Evolutionary conservation across 2,113 vertebrate species (phyloP).

Genomic region (Salvelinus sp.): DNA sequence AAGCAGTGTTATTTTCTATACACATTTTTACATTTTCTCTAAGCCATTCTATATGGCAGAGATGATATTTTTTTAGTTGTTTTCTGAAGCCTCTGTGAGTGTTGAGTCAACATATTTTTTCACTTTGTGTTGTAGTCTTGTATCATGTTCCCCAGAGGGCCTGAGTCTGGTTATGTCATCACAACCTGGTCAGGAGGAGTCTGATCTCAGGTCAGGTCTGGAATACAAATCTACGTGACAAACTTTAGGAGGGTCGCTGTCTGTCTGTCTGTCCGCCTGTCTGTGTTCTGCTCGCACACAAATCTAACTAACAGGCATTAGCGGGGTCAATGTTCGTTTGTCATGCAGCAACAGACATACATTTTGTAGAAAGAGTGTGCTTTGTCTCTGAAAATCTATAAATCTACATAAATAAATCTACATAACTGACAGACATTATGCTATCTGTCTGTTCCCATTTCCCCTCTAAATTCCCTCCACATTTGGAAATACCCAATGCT

Average conservation of each 20-base stretch:
- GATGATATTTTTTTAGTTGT: no score
- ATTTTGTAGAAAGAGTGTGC: conserved; percentile 22
- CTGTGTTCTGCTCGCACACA: conserved; percentile 33
- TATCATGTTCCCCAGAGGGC: conserved; percentile 44
- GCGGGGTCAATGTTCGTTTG: conserved; percentile 38
- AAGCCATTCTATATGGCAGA: background rate
- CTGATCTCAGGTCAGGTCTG: conserved; percentile 58
- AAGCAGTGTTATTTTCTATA: no score
- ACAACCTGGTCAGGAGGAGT: conserved; percentile 46
- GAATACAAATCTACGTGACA: conserved; percentile 61
- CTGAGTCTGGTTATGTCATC: conserved; percentile 69
- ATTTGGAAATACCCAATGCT: background rate
- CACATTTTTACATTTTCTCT: background rate
- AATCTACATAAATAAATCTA: background rate
- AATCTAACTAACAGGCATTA: conserved; percentile 54
- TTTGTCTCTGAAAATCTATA: background rate
- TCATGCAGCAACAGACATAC: conserved; percentile 30
- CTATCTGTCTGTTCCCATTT: background rate
- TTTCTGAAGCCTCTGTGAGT: conserved; percentile 4
- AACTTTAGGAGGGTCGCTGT: conserved; percentile 29
- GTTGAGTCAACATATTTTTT: background rate
- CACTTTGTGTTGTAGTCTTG: background rate
- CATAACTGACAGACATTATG: background rate
- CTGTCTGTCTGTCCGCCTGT: conserved; percentile 35
- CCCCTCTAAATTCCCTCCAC: background rate